Percentiles rank a stretch among this genome's conserved stretches.
Conservation (phyloP, 2,888 invertebrate genomes). For the Agrochola lychnidis region DNA sequence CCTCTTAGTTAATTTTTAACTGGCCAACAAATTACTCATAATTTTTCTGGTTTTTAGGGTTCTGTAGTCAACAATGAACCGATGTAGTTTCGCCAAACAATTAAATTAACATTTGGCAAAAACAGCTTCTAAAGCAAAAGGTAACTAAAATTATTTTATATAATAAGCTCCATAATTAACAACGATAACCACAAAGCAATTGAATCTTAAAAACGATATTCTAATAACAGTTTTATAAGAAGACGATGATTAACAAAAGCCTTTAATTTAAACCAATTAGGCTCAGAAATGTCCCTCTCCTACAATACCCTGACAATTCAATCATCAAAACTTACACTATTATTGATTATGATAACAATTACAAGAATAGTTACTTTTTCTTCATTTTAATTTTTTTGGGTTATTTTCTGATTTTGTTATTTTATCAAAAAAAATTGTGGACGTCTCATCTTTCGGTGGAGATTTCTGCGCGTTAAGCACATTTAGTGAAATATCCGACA, state of each 20-base stretch:
- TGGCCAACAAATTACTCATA: no score
- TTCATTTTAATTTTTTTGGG: no score
- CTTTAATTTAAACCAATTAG: background rate
- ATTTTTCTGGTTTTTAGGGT: no score
- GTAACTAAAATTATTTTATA: constrained; percentile 3
- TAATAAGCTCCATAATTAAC: constrained; percentile 1
- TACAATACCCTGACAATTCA: constrained; percentile 1
- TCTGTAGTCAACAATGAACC: no score
- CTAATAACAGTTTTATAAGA: constrained; percentile 5
- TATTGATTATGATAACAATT: constrained; percentile 4
- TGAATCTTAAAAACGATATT: constrained; percentile 5
- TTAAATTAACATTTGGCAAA: constrained; percentile 8
- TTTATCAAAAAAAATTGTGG: no score
- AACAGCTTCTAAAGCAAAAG: constrained; percentile 7
- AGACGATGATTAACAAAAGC: background rate
- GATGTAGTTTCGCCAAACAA: no score
- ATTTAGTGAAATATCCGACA: constrained; percentile 6
- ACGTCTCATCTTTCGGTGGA: background rate
- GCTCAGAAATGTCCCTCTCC: constrained; percentile 5
- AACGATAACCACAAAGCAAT: constrained; percentile 1
- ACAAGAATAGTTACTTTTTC: no score
- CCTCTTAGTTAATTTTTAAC: no score
- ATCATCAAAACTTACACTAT: constrained; percentile 9
- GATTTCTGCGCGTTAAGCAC: constrained; percentile 4
- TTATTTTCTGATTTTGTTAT: no score